Evolutionary conservation across 1,140 invertebrate species (phyloP), one percentile per base, ranked within the genome.

Genomic region (Brachionus angularis): DNA sequence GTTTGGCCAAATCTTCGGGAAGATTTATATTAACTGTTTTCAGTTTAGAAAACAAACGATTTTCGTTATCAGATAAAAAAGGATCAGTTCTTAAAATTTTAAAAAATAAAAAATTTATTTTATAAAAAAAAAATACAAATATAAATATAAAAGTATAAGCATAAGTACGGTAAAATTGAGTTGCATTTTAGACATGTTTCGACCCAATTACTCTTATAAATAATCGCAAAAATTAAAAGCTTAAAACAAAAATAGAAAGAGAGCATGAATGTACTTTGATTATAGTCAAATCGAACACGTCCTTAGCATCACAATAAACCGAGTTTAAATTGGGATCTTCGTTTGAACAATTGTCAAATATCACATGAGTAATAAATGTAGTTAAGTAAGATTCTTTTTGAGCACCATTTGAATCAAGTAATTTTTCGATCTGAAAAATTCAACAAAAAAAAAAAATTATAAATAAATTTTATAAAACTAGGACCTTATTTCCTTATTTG

Each of bases 321-420:
- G 62, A 10, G 4, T 67, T 67, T 14, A 16, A 67, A 67, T 23
- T 31, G 12, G 42, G 62, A 67, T 67, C 62, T 67, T 58, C 53
- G 5, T 8, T 34, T 25, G 23, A 39, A n/a, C n/a, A n/a, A 18
- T 47, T 50, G n/a, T 67, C 62, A 36, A 34, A 67, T 12, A 67
- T 67, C 5, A 47, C 62, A 49, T 67, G 62, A 8, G 62, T 47
- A 3, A 67, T 50, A 47, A 67, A 67, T 21, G 42, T 46, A 27
- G 42, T 50, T 31, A 46, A 67, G 36, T 67, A 67, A 0, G 29
- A 50, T 23, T 67, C 62, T 49, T 67, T 46, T 21, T 67, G n/a
- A 8, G 62, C 62, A 16, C 62, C 62, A 50, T 67, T 67, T 14
- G 33, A 21, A 27, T 67, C 47, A 10, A 67, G 36, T 23, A 67